Conservation (phyloP, 2,888 invertebrate species). For the Nemurella pictetii region DNA sequence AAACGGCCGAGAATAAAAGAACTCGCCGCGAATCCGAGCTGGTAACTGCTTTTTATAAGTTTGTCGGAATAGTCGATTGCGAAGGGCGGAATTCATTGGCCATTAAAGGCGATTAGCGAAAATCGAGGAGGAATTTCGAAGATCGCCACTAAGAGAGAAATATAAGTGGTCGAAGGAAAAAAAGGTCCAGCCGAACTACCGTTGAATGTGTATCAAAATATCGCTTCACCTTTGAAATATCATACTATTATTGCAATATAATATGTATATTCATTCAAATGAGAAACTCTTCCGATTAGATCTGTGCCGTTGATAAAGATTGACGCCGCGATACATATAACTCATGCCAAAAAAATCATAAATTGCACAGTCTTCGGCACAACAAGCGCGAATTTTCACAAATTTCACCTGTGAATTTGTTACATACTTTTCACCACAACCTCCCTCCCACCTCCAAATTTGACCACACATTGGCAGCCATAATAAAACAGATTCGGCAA, state of each 20-base stretch:
- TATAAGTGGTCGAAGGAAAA: neutral
- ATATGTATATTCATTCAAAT: neutral
- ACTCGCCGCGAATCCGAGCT: neutral
- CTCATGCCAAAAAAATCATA: neutral
- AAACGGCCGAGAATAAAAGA: neutral
- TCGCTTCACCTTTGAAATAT: neutral
- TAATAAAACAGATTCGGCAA: neutral
- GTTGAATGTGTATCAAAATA: neutral
- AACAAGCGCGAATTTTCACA: neutral
- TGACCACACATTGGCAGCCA: neutral
- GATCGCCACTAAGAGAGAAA: neutral
- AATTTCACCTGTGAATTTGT: neutral
- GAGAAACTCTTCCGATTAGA: neutral
- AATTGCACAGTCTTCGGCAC: neutral
- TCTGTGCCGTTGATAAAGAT: neutral
- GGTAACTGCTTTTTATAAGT: conserved; percentile 12
- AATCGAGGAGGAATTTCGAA: neutral
- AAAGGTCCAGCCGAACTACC: neutral
- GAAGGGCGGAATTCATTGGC: conserved; percentile 24
- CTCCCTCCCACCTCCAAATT: neutral
- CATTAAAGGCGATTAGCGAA: conserved; percentile 36
- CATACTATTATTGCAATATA: neutral
- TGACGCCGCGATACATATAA: neutral
- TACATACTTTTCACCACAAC: neutral
- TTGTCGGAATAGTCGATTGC: conserved; percentile 6